Evolutionary conservation across 2,888 invertebrate species (phyloP), one percentile per base, ranked within the genome.

Genomic region (Panopea generosa): DNA sequence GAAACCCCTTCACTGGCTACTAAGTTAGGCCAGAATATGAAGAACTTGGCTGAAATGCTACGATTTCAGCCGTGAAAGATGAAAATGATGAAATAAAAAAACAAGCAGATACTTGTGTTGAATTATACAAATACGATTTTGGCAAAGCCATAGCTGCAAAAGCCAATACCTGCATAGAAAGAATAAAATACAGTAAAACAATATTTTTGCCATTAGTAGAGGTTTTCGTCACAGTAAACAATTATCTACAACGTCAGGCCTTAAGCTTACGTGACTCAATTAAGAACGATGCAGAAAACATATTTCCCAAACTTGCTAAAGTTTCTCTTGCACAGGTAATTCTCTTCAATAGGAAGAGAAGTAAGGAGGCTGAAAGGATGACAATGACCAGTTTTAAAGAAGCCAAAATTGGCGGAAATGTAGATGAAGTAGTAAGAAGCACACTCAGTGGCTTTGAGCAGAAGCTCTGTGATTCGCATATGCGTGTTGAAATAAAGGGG

Each of bases 291-390:
- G 14, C 20, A n/a, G 52, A 70, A 16, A 16, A 45, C 6, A 16
- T 9, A 45, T 73, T 71, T 53, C 18, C 45, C 18, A 22, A 62
- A 40, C 52, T 76, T n/a, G 57, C 24, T 27, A 27, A 77, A 49
- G 27, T 75, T 20, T 47, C 27, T 29, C 53, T 82, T 24, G 66
- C 73, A 18, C 18, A 73, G 57, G 26, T 76, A 2, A 76, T 79
- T 24, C 60, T 82, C 2, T 82, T 79, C 47, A 82, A 82, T 38
- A 38, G 56, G 7, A 53, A 95, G 95, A 71, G 97, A 97, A 92
- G 93, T 96, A 47, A 95, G 52, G 63, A 81, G 63, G 57, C 61
- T 72, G 50, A 75, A 59, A 66, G 77, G 61, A 75, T 79, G 65
- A 75, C 75, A 16, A 11, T 75, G 18, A 55, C 60, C 18, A 24